These are phyloP conservation scores for Chrysemys picta DNA, from an alignment of 2,113 vertebrate species.

Conservation along the genomic window DNA sequence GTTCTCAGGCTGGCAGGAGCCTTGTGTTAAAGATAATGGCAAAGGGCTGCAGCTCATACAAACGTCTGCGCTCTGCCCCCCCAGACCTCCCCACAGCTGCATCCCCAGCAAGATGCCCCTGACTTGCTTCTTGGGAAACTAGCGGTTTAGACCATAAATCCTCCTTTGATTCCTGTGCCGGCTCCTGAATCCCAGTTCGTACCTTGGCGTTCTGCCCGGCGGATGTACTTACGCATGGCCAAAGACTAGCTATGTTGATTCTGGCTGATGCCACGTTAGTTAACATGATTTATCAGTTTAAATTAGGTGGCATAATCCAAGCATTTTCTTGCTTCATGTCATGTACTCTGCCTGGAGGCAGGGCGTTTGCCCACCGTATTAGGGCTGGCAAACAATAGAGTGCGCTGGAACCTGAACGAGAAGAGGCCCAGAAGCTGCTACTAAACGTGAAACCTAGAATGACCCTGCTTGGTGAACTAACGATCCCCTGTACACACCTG, in stretches of 20 bases:
- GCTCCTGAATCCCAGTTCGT: background rate
- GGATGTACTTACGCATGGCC: background rate
- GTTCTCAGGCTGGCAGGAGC: too few relatives aligned
- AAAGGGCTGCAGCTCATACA: background rate
- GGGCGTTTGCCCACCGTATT: background rate
- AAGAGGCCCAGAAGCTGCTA: too few relatives aligned
- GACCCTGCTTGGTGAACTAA: background rate
- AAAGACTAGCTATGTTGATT: background rate
- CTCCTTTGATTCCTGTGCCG: background rate
- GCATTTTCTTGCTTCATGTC: background rate
- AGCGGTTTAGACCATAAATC: background rate
- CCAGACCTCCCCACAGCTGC: background rate
- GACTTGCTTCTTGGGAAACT: background rate
- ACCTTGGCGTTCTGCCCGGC: background rate
- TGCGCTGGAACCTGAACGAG: too few relatives aligned
- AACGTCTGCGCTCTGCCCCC: too few relatives aligned
- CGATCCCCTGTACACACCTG: background rate
- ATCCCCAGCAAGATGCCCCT: background rate
- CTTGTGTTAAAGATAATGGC: too few relatives aligned
- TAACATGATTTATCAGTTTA: background rate
- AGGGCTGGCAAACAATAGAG: background rate
- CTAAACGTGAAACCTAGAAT: background rate
- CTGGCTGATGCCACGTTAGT: background rate
- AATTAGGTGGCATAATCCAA: background rate
- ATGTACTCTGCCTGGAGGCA: rapidly evolving